These are phyloP conservation scores for Hemicrepidius hirtus DNA, from an alignment of 2,888 invertebrate species.

Conservation along the genomic window DNA sequence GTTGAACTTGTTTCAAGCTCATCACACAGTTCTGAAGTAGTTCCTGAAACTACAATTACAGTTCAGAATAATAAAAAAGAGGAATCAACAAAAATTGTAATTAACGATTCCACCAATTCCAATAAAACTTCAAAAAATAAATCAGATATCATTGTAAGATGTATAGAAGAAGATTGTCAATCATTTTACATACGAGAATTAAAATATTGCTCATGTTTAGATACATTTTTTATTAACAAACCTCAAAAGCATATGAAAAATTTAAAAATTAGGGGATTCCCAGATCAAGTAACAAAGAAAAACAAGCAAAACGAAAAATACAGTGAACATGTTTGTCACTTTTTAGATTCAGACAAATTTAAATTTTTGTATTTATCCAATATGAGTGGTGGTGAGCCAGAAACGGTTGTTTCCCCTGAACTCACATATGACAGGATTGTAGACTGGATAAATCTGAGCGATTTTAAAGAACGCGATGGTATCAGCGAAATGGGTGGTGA, in stretches of 20 bases:
- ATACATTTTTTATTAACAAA: constrained; percentile 26
- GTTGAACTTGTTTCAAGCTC: not conserved
- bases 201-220: constrained; percentile 42
- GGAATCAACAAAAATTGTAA: not conserved
- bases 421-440: constrained; percentile 63
- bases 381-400: constrained; percentile 51
- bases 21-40: too few species aligned
- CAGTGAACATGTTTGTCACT: constrained; percentile 53
- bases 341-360: constrained; percentile 56
- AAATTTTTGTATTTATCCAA: constrained; percentile 57
- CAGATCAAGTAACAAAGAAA: constrained; percentile 27
- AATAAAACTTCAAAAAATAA: not conserved
- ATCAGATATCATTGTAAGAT: constrained; percentile 33
- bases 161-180: constrained; percentile 30
- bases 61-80: not conserved
- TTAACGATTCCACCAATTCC: not conserved
- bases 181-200: constrained; percentile 45
- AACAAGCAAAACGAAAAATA: constrained; percentile 32
- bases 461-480: constrained; percentile 61
- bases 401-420: constrained; percentile 50
- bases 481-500: constrained; percentile 58
- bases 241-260: not conserved
- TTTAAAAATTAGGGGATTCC: constrained; percentile 5
- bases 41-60: not conserved
- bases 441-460: constrained; percentile 67